Base-by-base conservation (phyloP, 2,888 invertebrate species). In the Glyphotaelius pellucidus region DNA sequence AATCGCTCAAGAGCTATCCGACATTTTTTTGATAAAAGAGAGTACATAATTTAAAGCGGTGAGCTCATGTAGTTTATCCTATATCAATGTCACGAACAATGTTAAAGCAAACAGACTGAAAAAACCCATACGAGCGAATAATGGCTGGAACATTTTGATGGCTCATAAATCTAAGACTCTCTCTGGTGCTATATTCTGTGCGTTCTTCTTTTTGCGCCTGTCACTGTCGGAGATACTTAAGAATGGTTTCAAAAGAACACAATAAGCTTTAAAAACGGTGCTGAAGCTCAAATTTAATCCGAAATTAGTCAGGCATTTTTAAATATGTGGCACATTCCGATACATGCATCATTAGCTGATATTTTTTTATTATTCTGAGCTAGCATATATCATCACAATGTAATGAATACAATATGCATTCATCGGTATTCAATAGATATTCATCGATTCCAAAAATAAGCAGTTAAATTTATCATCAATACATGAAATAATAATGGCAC, bases 101-200 rank as follows among this genome's bases (percentile, higher is more conserved):
- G 85, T 38, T 86, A 84, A 32, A 32, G 42, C n/a, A 42, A 35
- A 38, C 35, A 86, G 42, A 86, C 85, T n/a, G 85, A 35, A 38
- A 86, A 86, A 86, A 86, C 85, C 42, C n/a, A 47, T 42, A 86
- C 85, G 32, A 67, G 30, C 19, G 88, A 88, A 88, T 88, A 88
- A 88, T 88, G 88, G 88, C 14, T 88, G 32, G 42, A 67, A 88
- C 88, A 88, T n/a, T 52, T 67, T 67, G 52, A 88, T 88, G 88
- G 67, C 19, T 32, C 79, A 67, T 88, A 88, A 88, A 87, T 87
- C 52, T 47, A 87, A 87, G 47, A 87, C n/a, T 52, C 87, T 52
- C 87, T n/a, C 87, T 67, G 31, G 32, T 83, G 35, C 31, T 83
- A 30, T 31, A 19, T 32, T 83, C 5, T 83, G 83, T 7, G 25